Evolutionary conservation across 2,797 vertebrate species (phyloP).

Genomic region (Setipinna tenuifilis): DNA sequence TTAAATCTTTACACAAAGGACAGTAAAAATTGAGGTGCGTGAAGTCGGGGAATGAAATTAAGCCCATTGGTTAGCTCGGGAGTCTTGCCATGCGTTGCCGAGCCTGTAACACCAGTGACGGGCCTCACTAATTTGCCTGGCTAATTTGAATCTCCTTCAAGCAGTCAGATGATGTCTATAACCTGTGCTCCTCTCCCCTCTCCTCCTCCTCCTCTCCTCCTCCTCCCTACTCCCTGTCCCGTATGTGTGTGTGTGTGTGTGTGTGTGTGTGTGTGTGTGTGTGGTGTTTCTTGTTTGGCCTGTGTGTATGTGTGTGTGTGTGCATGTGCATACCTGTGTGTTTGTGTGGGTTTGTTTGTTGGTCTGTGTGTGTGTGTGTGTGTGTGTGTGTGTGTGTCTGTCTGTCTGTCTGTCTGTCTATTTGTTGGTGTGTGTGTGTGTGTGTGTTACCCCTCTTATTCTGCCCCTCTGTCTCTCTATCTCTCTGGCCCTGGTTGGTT

Average conservation of each 20-base stretch:
- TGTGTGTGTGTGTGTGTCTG: no score
- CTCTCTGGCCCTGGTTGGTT: background rate
- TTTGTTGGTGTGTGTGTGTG: no score
- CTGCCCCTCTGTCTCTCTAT: background rate
- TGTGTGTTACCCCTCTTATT: background rate
- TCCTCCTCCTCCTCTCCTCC: background rate
- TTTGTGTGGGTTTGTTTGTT: no score
- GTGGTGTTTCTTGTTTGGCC: background rate
- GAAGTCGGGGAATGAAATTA: background rate
- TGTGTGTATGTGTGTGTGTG: background rate
- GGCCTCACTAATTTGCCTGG: background rate
- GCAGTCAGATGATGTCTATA: background rate
- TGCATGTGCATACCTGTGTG: background rate
- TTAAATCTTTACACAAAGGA: conserved; percentile 18
- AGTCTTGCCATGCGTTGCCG: background rate
- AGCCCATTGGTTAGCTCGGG: background rate
- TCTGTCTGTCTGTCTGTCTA: no score
- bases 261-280: background rate
- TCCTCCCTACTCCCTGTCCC: no score
- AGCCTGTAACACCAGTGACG: background rate
- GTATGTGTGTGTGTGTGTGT: background rate
- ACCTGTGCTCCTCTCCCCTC: background rate
- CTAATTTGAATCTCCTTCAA: background rate
- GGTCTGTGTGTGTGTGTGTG: background rate
- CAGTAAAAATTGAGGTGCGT: background rate